Percentiles rank a stretch among this genome's conserved stretches.
Evolutionary conservation across 1,140 invertebrate species (phyloP).

Genomic region (Stenopsyche tienmushanensis): DNA sequence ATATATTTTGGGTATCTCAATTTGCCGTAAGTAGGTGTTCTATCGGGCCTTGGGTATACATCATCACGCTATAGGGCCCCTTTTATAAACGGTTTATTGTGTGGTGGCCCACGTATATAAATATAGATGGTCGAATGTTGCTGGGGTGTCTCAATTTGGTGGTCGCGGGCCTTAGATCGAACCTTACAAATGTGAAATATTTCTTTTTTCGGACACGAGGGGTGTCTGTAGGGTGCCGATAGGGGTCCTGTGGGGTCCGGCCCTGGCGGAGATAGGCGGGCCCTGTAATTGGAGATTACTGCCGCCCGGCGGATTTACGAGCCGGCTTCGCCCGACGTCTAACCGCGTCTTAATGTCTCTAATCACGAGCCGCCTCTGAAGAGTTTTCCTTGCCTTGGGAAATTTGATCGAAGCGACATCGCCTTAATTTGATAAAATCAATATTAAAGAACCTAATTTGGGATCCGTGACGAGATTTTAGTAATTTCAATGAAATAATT

Average conservation of each 20-base stretch:
- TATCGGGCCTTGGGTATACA: background rate
- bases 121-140: background rate
- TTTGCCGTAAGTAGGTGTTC: background rate
- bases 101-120: background rate
- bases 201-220: background rate
- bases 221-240: background rate
- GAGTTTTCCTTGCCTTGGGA: too few species aligned
- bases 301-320: constrained; percentile 18
- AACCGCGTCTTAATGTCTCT: constrained; percentile 4
- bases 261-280: constrained; percentile 8
- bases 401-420: too few species aligned
- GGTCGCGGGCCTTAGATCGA: background rate
- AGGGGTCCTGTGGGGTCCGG: background rate
- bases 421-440: too few species aligned
- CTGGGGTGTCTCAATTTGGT: background rate
- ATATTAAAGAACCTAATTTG: too few species aligned
- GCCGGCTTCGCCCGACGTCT: background rate
- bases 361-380: background rate
- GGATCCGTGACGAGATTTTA: too few species aligned
- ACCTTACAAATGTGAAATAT: background rate
- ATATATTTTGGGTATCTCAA: background rate
- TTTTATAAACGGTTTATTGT: background rate
- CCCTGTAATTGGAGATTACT: constrained; percentile 30
- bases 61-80: background rate
- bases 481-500: too few species aligned